Evolutionary conservation across 2,797 vertebrate species (phyloP), one percentile per base, ranked within the genome.

Genomic region (Spinus olivaceus): DNA sequence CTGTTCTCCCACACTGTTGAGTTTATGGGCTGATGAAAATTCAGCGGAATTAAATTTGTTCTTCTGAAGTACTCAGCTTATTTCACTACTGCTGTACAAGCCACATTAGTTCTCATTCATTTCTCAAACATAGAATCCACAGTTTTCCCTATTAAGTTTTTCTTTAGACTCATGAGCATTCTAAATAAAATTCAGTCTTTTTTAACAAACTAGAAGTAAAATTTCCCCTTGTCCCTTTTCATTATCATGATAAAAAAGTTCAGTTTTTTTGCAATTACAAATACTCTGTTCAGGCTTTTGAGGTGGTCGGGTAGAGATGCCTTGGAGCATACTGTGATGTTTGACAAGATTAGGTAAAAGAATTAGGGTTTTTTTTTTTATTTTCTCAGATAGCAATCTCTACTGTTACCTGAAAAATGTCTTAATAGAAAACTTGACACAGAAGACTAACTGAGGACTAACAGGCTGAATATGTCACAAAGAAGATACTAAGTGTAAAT

Each of bases 1-100:
- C 74, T 95, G 9, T 98, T 98, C 97, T 98, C 82, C 94, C 76
- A 98, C 97, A 98, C 97, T 98, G 96, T 91, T 96, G 94, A 86
- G 94, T 98, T 98, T 97, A 97, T 98, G 98, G 98, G 98, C 97
- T 98, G 97, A 98, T 98, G 98, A 98, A 98, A 98, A 98, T 98
- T 94, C 96, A 88, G 97, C 91, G 96, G 98, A 90, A 92, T 95
- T 86, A 86, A 46, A 65, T 93, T 90, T 92, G 50, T 88, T 98
- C 85, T 93, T 98, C 97, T 98, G 97, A 98, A 98, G 96, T 98
- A 97, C 95, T 98, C 96, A 92, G 95, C 98, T 98, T 98, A 97
- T 98, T 94, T 61, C 63, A 47, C 33, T 86, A 13, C 41, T 84
- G 41, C 47, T 66, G 24, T 92, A 89, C 30, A 61, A 59, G 50